Conservation (phyloP, 2,797 vertebrate genomes). For the Linurgus olivaceus region DNA sequence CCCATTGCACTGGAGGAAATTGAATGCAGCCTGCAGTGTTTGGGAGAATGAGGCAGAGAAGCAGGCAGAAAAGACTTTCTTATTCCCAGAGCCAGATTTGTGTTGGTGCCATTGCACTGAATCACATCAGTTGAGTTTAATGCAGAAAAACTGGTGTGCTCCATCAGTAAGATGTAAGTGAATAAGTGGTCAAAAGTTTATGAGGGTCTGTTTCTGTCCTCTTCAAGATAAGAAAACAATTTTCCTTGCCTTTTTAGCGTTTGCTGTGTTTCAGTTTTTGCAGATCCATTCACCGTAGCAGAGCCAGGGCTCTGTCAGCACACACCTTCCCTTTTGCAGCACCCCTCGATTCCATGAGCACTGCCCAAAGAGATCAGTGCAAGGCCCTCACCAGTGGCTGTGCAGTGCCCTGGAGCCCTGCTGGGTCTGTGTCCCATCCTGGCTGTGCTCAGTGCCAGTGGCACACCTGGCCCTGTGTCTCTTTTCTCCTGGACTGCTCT, state of each 20-base stretch:
- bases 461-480: conserved; percentile 3
- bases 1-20: not conserved
- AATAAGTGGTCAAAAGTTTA: not conserved
- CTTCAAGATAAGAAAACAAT: not conserved
- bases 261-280: not conserved
- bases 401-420: conserved; percentile 50
- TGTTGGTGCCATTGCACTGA: not conserved
- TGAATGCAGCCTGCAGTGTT: not conserved
- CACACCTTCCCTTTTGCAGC: not conserved
- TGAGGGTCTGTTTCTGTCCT: not conserved
- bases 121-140: not conserved
- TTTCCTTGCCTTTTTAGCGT: not conserved
- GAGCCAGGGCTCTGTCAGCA: not conserved
- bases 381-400: not conserved
- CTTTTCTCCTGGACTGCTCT: not conserved
- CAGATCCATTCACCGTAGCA: not conserved
- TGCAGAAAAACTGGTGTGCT: not conserved
- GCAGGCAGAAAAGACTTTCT: not conserved
- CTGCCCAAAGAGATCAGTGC: not conserved
- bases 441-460: conserved; percentile 41
- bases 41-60: not conserved
- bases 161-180: not conserved
- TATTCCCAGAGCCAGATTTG: not conserved
- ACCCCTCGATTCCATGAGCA: not conserved
- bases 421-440: conserved; percentile 31